These are phyloP conservation scores for Antechinus flavipes DNA, from an alignment of 2,113 vertebrate species.

Conservation along the genomic window DNA sequence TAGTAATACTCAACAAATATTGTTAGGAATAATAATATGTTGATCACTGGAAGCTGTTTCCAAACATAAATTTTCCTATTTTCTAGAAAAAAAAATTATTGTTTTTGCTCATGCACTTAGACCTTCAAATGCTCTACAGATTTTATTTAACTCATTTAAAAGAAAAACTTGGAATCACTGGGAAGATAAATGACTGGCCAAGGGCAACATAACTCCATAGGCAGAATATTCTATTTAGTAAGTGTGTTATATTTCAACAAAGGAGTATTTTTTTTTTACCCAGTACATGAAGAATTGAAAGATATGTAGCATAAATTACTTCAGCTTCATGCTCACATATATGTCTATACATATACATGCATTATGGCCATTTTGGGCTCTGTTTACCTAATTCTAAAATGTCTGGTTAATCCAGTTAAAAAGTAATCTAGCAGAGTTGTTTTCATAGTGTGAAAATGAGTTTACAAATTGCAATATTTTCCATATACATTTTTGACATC, in stretches of 20 bases:
- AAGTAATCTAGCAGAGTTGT: neutral
- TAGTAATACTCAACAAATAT: neutral
- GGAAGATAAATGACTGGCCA: neutral
- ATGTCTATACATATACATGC: neutral
- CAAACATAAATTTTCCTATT: neutral
- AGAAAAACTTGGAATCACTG: neutral
- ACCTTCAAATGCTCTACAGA: neutral
- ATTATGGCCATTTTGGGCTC: neutral
- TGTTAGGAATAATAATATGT: neutral
- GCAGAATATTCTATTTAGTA: neutral
- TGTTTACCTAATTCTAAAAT: neutral
- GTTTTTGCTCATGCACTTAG: neutral
- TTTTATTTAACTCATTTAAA: neutral
- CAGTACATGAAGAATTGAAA: neutral
- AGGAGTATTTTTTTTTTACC: neutral
- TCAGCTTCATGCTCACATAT: neutral
- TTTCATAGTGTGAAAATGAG: neutral
- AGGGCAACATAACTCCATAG: neutral
- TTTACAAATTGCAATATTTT: neutral
- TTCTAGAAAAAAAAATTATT: neutral
- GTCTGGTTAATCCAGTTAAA: neutral
- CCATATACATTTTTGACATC: neutral
- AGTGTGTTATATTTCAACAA: neutral
- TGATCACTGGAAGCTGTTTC: neutral
- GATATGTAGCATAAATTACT: neutral